Percentiles rank a stretch among this genome's conserved stretches.
Conservation (phyloP, 2,797 vertebrate genomes). For the Novumbra hubbsi region DNA sequence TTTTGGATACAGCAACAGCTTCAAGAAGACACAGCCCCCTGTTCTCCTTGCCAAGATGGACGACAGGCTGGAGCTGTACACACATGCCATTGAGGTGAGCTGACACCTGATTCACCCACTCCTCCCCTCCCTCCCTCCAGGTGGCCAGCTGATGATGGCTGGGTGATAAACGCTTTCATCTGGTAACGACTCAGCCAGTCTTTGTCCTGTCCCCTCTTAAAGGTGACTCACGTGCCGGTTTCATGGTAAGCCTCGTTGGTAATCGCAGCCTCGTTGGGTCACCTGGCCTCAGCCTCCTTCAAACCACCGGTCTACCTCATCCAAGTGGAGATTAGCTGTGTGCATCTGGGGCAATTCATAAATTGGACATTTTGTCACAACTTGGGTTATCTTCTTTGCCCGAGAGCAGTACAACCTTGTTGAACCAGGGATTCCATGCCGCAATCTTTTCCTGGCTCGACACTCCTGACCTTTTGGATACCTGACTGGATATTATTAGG, state of each 20-base stretch:
- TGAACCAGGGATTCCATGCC: not conserved
- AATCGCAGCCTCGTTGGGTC: not conserved
- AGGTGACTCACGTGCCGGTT: not conserved
- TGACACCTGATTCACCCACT: not conserved
- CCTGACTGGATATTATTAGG: not conserved
- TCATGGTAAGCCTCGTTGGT: not conserved
- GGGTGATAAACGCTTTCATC: not conserved
- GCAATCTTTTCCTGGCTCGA: not conserved
- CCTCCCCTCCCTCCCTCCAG: not conserved
- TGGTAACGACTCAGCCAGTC: not conserved
- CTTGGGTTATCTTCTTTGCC: too few relatives aligned
- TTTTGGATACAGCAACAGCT: slow-evolving; percentile 78
- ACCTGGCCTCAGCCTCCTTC: slow-evolving; percentile 7
- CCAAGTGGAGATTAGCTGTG: slow-evolving; percentile 3
- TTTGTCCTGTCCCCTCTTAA: not conserved
- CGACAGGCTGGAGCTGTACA: slow-evolving; percentile 88
- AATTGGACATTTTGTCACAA: not conserved
- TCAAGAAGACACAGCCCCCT: slow-evolving; percentile 85
- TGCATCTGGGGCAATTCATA: not conserved
- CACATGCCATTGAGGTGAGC: slow-evolving; percentile 88
- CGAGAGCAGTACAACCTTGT: slow-evolving; percentile 2
- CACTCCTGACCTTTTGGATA: not conserved
- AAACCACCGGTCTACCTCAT: slow-evolving; percentile 13
- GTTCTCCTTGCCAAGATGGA: slow-evolving; percentile 86
- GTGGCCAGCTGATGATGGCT: not conserved